A percentile compares a stretch with the other conserved stretches of the same genome.
Conservation (phyloP, 2,797 vertebrate species). For the Gambusia yucatana region DNA sequence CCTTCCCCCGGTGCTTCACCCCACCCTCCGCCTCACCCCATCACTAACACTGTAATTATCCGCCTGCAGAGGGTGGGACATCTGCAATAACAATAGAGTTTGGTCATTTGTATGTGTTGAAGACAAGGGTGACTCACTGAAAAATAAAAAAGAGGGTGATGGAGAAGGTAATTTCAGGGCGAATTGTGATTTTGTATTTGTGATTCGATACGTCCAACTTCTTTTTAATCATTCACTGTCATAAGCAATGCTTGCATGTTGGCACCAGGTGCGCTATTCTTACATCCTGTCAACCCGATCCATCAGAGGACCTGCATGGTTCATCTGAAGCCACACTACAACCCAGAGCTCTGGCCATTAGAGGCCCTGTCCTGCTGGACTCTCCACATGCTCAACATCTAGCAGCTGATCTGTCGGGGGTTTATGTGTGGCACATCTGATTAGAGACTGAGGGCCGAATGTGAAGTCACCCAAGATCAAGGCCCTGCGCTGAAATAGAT, state of each 20-base stretch:
- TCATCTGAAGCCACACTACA: slow-evolving; percentile 20
- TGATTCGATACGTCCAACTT: slow-evolving; percentile 7
- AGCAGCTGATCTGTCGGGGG: slow-evolving; percentile 45
- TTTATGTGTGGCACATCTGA: slow-evolving; percentile 61
- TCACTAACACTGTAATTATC: slow-evolving; percentile 81
- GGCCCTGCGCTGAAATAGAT: slow-evolving; percentile 62
- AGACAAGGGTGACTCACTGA: slow-evolving; percentile 43
- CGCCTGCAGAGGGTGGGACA: slow-evolving; percentile 72
- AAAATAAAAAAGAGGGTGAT: slow-evolving; percentile 16
- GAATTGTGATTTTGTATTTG: slow-evolving; percentile 28
- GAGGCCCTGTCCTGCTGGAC: slow-evolving; percentile 10
- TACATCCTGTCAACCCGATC: slow-evolving; percentile 12
- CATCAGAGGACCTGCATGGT: slow-evolving; percentile 13
- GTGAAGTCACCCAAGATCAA: slow-evolving; percentile 67
- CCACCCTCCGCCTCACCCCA: slow-evolving; percentile 64
- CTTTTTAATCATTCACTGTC: slow-evolving; percentile 28
- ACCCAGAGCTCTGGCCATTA: slow-evolving; percentile 27
- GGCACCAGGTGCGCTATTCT: slow-evolving; percentile 32
- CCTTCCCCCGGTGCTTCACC: slow-evolving; percentile 40
- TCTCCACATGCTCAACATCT: slow-evolving; percentile 25
- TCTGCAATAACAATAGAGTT: slow-evolving; percentile 71
- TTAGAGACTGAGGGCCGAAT: slow-evolving; percentile 52
- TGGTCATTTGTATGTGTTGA: slow-evolving; percentile 46
- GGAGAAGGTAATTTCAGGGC: slow-evolving; percentile 39
- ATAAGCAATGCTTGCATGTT: slow-evolving; percentile 11